Evolutionary conservation across 2,797 vertebrate species (phyloP), one percentile per base, ranked within the genome.

Genomic region (Brachyrhaphis roseni): DNA sequence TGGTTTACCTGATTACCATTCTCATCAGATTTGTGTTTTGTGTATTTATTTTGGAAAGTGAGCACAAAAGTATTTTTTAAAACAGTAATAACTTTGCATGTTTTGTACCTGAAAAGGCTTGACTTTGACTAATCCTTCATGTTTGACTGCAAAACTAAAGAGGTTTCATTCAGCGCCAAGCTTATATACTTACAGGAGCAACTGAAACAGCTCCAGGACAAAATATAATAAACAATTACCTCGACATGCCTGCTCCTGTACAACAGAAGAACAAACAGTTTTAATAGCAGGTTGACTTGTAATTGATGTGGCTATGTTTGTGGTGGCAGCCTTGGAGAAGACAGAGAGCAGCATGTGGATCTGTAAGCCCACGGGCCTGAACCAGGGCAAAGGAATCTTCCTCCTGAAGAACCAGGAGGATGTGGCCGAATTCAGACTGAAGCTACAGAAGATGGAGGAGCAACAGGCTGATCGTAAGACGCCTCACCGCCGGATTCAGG

Each of bases 311-410:
- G 36, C 31, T 75, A 26, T 75, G 55, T 20, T 28, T 43, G n/a
- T 59, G 23, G 80, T 53, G 28, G n/a, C 86, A 95, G 94, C 73
- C 78, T 74, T 78, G 80, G 85, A 71, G 46, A 82, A n/a, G 75
- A 86, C 49, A 4, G 86, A 88, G 83, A 78, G 13, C 79, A 95
- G 90, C 84, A 95, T 95, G 31, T 99, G 97, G 97, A 98, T 99
- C 93, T 98, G 97, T 88, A 98, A 99, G 89, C 97, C 97, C 2
- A 96, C 96, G 0, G 95, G 95, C 64, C 94, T 96, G 75, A 98
- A 98, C 92, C 97, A 96, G 93, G 97, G 97, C 5, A 94, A 91
- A 84, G 98, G 97, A 39, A 98, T 98, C 90, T 98, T 97, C 82
- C 96, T 98, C 80, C 93, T 98, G 76, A 95, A 91, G 84, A 96